Conservation (phyloP, 2,797 vertebrate genomes). For the Delichon dasypus region DNA sequence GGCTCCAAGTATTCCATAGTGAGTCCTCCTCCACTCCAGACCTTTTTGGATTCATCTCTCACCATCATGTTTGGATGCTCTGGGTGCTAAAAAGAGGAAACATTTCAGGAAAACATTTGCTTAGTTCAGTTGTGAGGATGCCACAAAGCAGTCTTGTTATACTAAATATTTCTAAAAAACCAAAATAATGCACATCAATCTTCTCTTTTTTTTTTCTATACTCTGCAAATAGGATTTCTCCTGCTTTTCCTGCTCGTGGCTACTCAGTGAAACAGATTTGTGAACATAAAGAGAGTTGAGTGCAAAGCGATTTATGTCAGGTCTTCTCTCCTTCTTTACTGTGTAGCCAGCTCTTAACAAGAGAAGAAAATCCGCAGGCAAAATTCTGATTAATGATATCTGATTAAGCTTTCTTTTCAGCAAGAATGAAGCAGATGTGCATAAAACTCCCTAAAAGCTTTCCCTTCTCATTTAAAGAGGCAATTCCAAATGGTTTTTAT, state of each 20-base stretch:
- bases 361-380: not conserved
- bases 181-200: not conserved
- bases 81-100: slow-evolving; percentile 49
- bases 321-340: not conserved
- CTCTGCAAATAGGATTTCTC: not conserved
- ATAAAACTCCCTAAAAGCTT: not conserved
- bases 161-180: not conserved
- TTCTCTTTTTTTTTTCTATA: not conserved
- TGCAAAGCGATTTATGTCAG: not conserved
- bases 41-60: slow-evolving; percentile 40
- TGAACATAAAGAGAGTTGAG: not conserved
- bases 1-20: slow-evolving; percentile 46
- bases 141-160: not conserved
- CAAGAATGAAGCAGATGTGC: not conserved
- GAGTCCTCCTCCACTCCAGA: slow-evolving; percentile 61
- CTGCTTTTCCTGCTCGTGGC: not conserved
- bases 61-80: slow-evolving; percentile 67
- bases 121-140: not conserved
- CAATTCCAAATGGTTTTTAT: not conserved
- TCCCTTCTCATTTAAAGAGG: not conserved
- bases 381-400: not conserved
- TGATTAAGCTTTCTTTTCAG: not conserved
- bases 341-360: not conserved
- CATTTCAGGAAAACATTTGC: not conserved
- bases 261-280: not conserved